A percentile compares a stretch with the other conserved stretches of the same genome.
Conservation (phyloP, 2,113 vertebrate genomes). For the Pseudopodoces humilis region DNA sequence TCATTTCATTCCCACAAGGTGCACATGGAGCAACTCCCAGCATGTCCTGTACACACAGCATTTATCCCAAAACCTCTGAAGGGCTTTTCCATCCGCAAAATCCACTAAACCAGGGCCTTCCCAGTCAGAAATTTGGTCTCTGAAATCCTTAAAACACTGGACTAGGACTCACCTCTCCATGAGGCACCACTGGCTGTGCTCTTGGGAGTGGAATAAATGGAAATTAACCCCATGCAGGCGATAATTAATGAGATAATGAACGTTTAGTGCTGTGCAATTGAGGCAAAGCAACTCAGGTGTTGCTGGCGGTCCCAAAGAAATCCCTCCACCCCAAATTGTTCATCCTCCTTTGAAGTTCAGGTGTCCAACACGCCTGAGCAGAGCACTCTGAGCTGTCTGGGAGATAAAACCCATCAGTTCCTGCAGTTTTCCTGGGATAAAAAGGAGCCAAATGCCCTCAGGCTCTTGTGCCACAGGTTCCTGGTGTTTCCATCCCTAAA, state of each 20-base stretch:
- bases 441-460: not conserved
- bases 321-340: not conserved
- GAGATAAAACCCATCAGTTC: not conserved
- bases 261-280: not conserved
- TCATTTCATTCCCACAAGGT: not conserved
- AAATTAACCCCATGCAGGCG: not conserved
- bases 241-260: not conserved
- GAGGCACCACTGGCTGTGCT: accelerated
- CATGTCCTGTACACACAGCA: accelerated
- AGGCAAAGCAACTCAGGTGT: not conserved
- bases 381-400: not conserved
- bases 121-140: accelerated
- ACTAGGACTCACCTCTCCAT: accelerated
- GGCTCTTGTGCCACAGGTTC: not conserved
- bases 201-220: not conserved
- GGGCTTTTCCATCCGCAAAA: accelerated
- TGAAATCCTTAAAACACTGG: accelerated
- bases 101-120: accelerated
- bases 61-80: not conserved
- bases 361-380: not conserved
- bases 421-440: not conserved
- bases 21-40: accelerated
- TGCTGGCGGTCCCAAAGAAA: not conserved
- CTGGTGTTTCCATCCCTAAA: not conserved
- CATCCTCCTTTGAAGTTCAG: not conserved